Base-by-base conservation (phyloP, 2,888 invertebrate genomes). In the Byasa hedistus region DNA sequence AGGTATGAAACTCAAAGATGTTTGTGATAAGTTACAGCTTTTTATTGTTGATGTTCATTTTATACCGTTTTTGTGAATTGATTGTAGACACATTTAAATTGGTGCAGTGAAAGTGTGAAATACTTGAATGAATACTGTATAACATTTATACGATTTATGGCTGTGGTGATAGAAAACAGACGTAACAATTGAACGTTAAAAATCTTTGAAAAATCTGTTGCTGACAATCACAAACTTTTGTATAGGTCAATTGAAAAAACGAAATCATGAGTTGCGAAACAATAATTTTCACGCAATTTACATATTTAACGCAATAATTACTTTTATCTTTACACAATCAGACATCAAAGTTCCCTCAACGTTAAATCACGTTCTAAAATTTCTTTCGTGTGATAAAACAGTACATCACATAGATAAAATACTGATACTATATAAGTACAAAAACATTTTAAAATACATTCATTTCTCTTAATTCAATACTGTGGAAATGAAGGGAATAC, bases 361-460 rank as follows among this genome's bases (percentile, higher is more conserved):
- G 51, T 24, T 22, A 51, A 22, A 59, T 67, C 67, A 67, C 67
- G 67, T 67, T 39, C 27, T 15, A 51, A 23, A 27, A 51, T 67
- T 67, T 64, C 66, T 51, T 60, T 59, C 39, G n/a, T 17, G 21
- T 57, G 67, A 67, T 67, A 67, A 63, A 21, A 60, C 3, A 60
- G 27, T 17, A 51, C n/a, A n/a, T 48, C 17, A 21, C 56, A 17
- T 5, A 60, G 67, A 67, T 67, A 67, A 64, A 64, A 63, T 27
- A 39, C 59, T 36, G 32, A 56, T 39, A 52, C 51, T 64, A 64
- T 67, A 64, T 67, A 67, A 67, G 64, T 51, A 52, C 32, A 67
- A 64, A 58, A 39, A 27, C 1, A n/a, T 66, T 61, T 58, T 63
- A 39, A 64, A 21, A 21, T 48, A 52, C 12, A 27, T 12, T 64